Percentiles rank a stretch among this genome's conserved stretches.
Evolutionary conservation across 2,888 invertebrate genomes (phyloP).

Genomic region (Leptopterna dolabrata): DNA sequence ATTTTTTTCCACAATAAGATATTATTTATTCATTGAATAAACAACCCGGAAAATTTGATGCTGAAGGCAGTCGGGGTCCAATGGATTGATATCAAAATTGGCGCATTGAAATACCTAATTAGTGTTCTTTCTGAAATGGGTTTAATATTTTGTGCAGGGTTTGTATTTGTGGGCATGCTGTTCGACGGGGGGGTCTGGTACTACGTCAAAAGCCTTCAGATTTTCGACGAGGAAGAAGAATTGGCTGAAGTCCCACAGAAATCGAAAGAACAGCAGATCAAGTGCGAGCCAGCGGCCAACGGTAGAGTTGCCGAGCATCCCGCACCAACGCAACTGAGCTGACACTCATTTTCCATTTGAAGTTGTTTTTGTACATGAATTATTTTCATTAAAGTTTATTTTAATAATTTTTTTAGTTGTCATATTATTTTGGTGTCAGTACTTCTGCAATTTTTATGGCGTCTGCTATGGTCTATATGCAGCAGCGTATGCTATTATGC

Average conservation of each 20-base stretch:
- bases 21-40: no score
- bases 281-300: not conserved
- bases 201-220: constrained; percentile 71
- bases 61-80: no score
- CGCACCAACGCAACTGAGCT: not conserved
- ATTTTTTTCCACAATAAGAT: no score
- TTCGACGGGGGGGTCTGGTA: constrained; percentile 74
- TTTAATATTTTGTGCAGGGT: constrained; percentile 66
- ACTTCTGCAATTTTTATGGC: not conserved
- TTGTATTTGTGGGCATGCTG: constrained; percentile 71
- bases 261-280: not conserved
- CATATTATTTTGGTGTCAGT: not conserved
- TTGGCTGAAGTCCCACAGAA: not conserved
- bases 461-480: no score
- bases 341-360: not conserved
- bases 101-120: no score
- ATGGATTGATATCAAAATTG: no score
- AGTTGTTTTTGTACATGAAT: constrained; percentile 5
- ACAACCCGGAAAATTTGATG: no score
- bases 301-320: constrained; percentile 3
- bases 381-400: constrained; percentile 34
- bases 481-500: no score
- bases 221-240: constrained; percentile 68
- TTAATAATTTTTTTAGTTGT: not conserved
- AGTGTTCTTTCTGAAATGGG: no score